Evolutionary conservation across 2,888 invertebrate genomes (phyloP).

Genomic region (Rhagium mordax): DNA sequence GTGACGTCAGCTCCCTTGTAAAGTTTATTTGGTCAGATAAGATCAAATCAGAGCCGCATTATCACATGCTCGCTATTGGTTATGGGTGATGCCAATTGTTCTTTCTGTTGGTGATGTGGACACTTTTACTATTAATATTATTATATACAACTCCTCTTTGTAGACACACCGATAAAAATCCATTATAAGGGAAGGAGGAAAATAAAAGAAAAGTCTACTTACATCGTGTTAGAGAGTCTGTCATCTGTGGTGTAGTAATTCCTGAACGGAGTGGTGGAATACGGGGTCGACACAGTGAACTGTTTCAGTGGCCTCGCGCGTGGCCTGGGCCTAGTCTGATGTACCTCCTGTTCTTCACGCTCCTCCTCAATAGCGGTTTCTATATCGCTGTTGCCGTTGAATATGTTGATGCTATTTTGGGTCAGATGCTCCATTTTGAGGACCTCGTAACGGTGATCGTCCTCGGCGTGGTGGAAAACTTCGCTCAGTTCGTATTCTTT

Average conservation of each 20-base stretch:
- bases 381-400: constrained; percentile 80
- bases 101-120: too few species aligned
- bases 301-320: constrained; percentile 57
- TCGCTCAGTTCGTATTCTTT: constrained; percentile 91
- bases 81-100: too few species aligned
- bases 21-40: too few species aligned
- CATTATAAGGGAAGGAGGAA: too few species aligned
- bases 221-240: constrained; percentile 65
- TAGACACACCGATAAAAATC: too few species aligned
- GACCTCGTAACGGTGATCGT: constrained; percentile 83
- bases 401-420: constrained; percentile 75
- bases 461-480: constrained; percentile 87
- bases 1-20: too few species aligned
- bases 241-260: constrained; percentile 54
- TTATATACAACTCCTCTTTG: too few species aligned
- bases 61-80: too few species aligned
- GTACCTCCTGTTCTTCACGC: constrained; percentile 77
- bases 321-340: constrained; percentile 56
- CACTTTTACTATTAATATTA: too few species aligned
- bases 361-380: constrained; percentile 87
- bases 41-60: too few species aligned
- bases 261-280: constrained; percentile 54
- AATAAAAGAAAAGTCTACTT: constrained; percentile 49
- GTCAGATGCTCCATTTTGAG: constrained; percentile 75
- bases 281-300: constrained; percentile 55